Evolutionary conservation across 2,888 invertebrate genomes (phyloP), one percentile per base, ranked within the genome.

Genomic region (Melitaea athalia): DNA sequence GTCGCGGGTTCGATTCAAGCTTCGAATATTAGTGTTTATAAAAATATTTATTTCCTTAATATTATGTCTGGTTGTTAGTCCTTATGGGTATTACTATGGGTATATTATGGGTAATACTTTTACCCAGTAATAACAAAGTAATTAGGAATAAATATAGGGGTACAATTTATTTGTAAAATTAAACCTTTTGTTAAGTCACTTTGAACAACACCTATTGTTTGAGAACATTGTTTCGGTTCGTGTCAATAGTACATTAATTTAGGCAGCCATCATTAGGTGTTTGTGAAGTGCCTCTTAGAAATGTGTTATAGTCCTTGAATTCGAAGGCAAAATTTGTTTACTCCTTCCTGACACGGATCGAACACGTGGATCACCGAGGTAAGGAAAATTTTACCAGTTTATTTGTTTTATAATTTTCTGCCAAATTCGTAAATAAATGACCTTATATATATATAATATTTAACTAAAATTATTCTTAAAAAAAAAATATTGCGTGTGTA

Each of bases 231-330:
- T 52, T n/a, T n/a, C 10, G 4, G 24, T 24, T 52, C 24, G 47
- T 49, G 47, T 12, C 52, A 17, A 52, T 24, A 24, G 24, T 52
- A 52, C 52, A 52, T 52, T 52, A 24, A 52, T 24, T 52, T 24
- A 24, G 52, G 52, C n/a, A 47, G 12, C 52, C 10, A 49, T 24
- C 8, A 52, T 24, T 17, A 50, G 10, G 17, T 24, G 52, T 11
- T 17, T 24, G 52, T 52, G 24, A 3, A 31, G 7, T 14, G 31
- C 53, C 53, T 53, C 7, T 53, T 31, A 17, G 17, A 52, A 52
- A 53, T 24, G 12, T 5, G 12, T 53, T 12, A 52, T 6, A 52
- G 1, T 15, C 10, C 10, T 52, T 52, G 17, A 53, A 53, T 31
- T 14, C 6, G 31, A 14, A 31, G 12, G 12, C 53, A 53, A 53